Percentiles rank a stretch among this genome's conserved stretches.
Evolutionary conservation across 1,140 invertebrate genomes (phyloP).

Genomic region (Nomia melanderi): DNA sequence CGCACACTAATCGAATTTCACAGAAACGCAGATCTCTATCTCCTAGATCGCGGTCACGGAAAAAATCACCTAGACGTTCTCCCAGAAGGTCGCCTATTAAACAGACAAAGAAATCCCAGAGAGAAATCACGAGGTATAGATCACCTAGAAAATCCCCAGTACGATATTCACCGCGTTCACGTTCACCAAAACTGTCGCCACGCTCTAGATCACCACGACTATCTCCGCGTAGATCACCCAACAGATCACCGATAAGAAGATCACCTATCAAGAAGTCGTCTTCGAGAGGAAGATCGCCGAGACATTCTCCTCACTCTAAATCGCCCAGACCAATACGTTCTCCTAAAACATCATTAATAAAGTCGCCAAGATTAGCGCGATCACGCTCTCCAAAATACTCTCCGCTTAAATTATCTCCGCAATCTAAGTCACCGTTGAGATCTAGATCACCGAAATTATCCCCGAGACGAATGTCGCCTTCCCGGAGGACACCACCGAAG

Average conservation of each 20-base stretch:
- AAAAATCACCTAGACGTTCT: conserved; percentile 70
- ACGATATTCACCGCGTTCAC: conserved; percentile 65
- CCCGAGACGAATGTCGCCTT: conserved; percentile 54
- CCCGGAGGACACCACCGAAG: conserved; percentile 45
- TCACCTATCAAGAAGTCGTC: conserved; percentile 61
- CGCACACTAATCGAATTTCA: conserved; percentile 48
- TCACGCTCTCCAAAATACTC: conserved; percentile 61
- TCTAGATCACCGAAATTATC: conserved; percentile 61
- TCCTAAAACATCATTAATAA: conserved; percentile 52
- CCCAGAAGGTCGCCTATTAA: conserved; percentile 69
- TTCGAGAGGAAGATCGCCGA: conserved; percentile 59
- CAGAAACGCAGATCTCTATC: conserved; percentile 68
- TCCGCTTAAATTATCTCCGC: conserved; percentile 43
- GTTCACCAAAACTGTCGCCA: conserved; percentile 61
- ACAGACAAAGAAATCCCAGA: conserved; percentile 59
- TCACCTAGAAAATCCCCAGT: conserved; percentile 66
- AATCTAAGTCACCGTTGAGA: conserved; percentile 49
- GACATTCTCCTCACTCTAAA: conserved; percentile 52
- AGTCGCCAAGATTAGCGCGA: conserved; percentile 53
- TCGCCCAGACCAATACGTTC: conserved; percentile 48
- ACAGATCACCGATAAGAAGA: conserved; percentile 58
- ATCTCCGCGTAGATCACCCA: conserved; percentile 63
- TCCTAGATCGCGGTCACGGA: conserved; percentile 65
- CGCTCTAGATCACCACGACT: conserved; percentile 60
- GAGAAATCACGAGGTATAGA: conserved; percentile 62